These are phyloP conservation scores for Tetragonula carbonaria DNA, from an alignment of 2,888 invertebrate species.

Conservation along the genomic window DNA sequence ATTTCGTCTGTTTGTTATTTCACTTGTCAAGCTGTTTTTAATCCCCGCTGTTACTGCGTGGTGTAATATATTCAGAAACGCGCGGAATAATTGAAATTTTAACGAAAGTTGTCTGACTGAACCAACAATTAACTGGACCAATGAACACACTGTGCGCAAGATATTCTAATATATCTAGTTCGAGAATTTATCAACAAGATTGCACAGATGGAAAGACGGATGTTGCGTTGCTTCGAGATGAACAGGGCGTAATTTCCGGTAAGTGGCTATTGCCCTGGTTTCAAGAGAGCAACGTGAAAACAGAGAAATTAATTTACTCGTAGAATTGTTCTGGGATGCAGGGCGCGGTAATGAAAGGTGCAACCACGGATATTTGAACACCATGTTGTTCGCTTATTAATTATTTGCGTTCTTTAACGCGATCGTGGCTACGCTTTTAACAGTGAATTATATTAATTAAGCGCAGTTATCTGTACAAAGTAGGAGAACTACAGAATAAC, in stretches of 20 bases:
- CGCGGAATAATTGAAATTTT: neutral
- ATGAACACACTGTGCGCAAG: neutral
- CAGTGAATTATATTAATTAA: slow-evolving; percentile 2
- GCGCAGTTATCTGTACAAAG: neutral
- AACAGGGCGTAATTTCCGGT: neutral
- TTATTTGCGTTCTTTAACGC: neutral
- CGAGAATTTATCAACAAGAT: slow-evolving; percentile 6
- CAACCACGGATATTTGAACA: neutral
- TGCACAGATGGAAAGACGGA: neutral
- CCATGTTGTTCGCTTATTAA: neutral
- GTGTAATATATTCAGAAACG: neutral
- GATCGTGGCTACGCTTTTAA: neutral
- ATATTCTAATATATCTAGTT: slow-evolving; percentile 13
- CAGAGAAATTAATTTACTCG: neutral
- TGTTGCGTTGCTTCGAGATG: neutral
- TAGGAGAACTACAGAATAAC: neutral
- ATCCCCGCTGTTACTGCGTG: neutral
- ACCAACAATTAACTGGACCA: neutral
- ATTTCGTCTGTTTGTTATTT: neutral
- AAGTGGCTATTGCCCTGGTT: neutral
- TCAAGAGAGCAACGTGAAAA: neutral
- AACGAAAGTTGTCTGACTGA: neutral
- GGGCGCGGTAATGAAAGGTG: neutral
- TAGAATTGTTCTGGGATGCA: neutral
- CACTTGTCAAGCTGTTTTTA: neutral